Conservation (phyloP, 2,113 vertebrate genomes). For the Thamnaconus septentrionalis region DNA sequence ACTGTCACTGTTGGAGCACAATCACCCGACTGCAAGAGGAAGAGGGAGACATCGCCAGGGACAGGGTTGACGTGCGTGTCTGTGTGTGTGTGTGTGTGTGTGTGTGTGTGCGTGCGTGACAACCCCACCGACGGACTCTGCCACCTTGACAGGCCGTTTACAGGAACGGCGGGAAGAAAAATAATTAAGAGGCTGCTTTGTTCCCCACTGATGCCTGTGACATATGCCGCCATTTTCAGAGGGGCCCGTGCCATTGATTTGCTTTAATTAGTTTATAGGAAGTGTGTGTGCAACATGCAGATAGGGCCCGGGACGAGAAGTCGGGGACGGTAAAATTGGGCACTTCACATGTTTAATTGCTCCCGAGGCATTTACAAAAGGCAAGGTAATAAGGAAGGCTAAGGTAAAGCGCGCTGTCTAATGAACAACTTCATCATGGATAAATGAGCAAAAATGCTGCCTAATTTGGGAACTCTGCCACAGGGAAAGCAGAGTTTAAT, state of each 20-base stretch:
- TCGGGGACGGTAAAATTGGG: constrained; percentile 66
- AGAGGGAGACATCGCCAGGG: constrained; percentile 45
- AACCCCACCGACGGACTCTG: constrained; percentile 51
- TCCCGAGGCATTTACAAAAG: constrained; percentile 67
- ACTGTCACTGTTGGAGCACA: constrained; percentile 68
- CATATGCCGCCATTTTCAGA: constrained; percentile 72
- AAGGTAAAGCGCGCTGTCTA: constrained; percentile 63
- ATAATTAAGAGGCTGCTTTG: constrained; percentile 79
- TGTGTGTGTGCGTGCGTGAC: constrained; percentile 36
- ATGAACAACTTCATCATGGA: constrained; percentile 66
- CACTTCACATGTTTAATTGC: constrained; percentile 76
- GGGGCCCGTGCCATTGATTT: constrained; percentile 74
- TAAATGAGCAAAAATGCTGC: constrained; percentile 66
- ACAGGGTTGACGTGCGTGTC: constrained; percentile 17
- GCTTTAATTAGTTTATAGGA: constrained; percentile 78
- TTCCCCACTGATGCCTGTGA: constrained; percentile 68
- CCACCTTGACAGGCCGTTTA: constrained; percentile 70
- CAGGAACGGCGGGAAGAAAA: constrained; percentile 70
- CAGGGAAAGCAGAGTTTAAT: constrained; percentile 52
- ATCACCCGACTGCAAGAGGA: constrained; percentile 72
- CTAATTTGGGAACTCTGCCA: constrained; percentile 67
- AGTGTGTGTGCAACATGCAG: constrained; percentile 67
- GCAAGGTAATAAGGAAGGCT: constrained; percentile 65
- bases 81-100: constrained; percentile 7
- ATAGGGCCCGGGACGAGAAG: constrained; percentile 67